phyloP scores from a whole-genome alignment of 2,888 invertebrate genomes.

The Andrena camellia region DNA sequence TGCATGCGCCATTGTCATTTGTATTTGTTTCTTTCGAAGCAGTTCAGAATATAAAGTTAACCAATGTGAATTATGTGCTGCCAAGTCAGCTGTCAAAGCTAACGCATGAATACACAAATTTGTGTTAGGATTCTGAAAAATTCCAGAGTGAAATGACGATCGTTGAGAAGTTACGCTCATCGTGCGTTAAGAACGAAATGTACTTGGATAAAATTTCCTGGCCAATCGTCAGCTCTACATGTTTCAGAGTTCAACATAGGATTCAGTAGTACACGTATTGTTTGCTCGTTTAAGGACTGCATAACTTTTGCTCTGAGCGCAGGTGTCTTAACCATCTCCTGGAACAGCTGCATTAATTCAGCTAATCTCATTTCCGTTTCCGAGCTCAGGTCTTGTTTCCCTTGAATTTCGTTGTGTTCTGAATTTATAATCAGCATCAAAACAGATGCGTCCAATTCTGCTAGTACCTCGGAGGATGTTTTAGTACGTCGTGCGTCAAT shows the following conservation, averaged over 20 bases:
- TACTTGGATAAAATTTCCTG: conserved; percentile 79
- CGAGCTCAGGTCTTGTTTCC: conserved; percentile 71
- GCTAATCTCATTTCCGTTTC: conserved; percentile 84
- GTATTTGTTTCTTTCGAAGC: conserved; percentile 84
- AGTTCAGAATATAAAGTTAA: conserved; percentile 84
- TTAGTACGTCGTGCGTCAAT: conserved; percentile 79
- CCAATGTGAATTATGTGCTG: conserved; percentile 85
- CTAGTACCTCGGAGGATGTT: conserved; percentile 77
- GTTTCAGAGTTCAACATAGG: conserved; percentile 82
- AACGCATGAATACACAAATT: conserved; percentile 86
- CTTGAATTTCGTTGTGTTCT: conserved; percentile 78
- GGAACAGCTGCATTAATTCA: conserved; percentile 86
- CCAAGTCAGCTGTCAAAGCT: conserved; percentile 85
- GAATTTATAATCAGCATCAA: conserved; percentile 83
- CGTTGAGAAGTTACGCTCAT: not conserved
- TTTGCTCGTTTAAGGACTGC: conserved; percentile 82
- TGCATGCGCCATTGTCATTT: conserved; percentile 86
- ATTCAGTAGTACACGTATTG: conserved; percentile 84
- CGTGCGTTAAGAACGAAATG: conserved; percentile 13
- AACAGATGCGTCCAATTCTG: conserved; percentile 84
- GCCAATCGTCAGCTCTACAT: conserved; percentile 73
- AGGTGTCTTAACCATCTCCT: conserved; percentile 84
- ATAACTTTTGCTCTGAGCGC: conserved; percentile 82
- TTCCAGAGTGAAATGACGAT: not conserved
- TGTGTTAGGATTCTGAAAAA: conserved; percentile 83